These are phyloP conservation scores for Lydus trimaculatus DNA, from an alignment of 2,888 invertebrate genomes.

Conservation along the genomic window DNA sequence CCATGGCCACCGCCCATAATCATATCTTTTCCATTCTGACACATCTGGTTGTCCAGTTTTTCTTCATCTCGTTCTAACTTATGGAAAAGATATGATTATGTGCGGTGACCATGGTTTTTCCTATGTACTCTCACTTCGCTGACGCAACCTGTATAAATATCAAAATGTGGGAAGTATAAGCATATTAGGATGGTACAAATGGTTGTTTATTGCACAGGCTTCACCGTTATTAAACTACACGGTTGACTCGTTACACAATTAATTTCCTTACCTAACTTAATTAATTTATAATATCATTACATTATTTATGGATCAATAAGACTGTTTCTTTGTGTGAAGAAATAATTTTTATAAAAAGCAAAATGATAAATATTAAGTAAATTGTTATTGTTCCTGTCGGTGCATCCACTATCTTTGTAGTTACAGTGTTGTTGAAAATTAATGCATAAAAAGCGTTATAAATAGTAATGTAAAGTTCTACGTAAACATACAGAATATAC, in stretches of 20 bases:
- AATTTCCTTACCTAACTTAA: slow-evolving; percentile 26
- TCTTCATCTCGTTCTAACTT: too few relatives aligned
- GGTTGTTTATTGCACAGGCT: slow-evolving; percentile 20
- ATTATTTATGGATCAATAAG: slow-evolving; percentile 3
- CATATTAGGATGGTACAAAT: slow-evolving; percentile 29
- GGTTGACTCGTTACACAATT: slow-evolving; percentile 25
- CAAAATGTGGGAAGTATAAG: slow-evolving; percentile 23
- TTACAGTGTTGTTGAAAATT: neutral
- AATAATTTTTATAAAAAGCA: neutral
- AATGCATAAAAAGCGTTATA: neutral
- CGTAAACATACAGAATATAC: neutral
- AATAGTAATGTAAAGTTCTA: neutral
- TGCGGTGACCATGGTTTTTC: too few relatives aligned
- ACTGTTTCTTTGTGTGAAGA: neutral
- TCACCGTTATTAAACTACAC: slow-evolving; percentile 21
- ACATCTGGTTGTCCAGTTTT: too few relatives aligned
- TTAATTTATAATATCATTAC: slow-evolving; percentile 29
- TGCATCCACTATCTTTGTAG: neutral
- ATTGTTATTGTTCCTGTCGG: too few relatives aligned
- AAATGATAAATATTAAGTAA: too few relatives aligned
- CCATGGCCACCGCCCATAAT: too few relatives aligned
- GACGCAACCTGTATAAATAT: slow-evolving; percentile 18
- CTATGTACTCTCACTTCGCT: too few relatives aligned
- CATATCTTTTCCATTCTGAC: too few relatives aligned
- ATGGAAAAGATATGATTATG: too few relatives aligned